Evolutionary conservation across 1,140 invertebrate species (phyloP).

Genomic region (Galleria mellonella): DNA sequence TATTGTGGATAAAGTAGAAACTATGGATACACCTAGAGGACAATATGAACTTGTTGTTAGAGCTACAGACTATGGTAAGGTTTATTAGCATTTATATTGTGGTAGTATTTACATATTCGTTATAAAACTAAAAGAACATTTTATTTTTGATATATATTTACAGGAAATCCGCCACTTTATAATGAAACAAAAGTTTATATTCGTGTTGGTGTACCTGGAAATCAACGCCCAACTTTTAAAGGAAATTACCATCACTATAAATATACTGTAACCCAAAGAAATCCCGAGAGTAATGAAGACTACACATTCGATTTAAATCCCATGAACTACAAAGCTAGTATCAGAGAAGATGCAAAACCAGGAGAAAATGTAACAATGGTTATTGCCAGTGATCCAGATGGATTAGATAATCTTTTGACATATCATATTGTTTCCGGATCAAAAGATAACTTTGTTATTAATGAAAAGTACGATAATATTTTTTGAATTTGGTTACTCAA

Average conservation of each 20-base stretch:
- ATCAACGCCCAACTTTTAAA: slow-evolving; percentile 84
- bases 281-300: slow-evolving; percentile 47
- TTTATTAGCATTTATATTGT: background rate
- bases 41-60: slow-evolving; percentile 81
- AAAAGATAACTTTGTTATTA: slow-evolving; percentile 87
- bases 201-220: slow-evolving; percentile 84
- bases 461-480: slow-evolving; percentile 76
- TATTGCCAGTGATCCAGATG: slow-evolving; percentile 84
- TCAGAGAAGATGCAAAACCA: slow-evolving; percentile 81
- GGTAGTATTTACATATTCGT: too few relatives aligned
- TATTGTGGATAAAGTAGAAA: slow-evolving; percentile 77
- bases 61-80: slow-evolving; percentile 81
- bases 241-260: slow-evolving; percentile 78
- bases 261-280: slow-evolving; percentile 41
- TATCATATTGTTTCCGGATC: slow-evolving; percentile 85
- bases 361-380: slow-evolving; percentile 83
- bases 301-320: slow-evolving; percentile 73
- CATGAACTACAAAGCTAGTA: slow-evolving; percentile 79
- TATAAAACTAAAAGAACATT: too few relatives aligned
- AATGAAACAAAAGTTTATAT: slow-evolving; percentile 80
- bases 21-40: slow-evolving; percentile 82
- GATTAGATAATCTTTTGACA: slow-evolving; percentile 79
- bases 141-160: slow-evolving; percentile 6
- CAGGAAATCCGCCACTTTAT: slow-evolving; percentile 76
- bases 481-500: too few relatives aligned